A percentile compares a stretch with the other conserved stretches of the same genome.
Conservation (phyloP, 2,113 vertebrate genomes). For the Tragelaphus scriptus region DNA sequence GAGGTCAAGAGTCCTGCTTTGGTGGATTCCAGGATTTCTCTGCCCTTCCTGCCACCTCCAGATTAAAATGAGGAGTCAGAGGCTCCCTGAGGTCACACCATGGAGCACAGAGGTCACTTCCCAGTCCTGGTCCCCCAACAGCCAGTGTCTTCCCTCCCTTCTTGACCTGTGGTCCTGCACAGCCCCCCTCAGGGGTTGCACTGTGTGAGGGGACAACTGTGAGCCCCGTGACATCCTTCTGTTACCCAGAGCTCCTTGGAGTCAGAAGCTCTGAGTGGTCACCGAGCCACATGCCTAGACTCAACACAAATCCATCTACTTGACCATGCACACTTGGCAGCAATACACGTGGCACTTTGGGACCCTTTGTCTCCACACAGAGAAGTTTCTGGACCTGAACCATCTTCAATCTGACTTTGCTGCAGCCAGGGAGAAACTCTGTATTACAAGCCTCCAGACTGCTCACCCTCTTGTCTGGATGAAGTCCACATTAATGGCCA, state of each 20-base stretch:
- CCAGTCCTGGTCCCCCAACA: neutral
- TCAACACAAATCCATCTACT: neutral
- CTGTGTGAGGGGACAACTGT: neutral
- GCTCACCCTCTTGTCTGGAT: neutral
- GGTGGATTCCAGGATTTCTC: neutral
- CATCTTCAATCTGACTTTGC: constrained; percentile 4
- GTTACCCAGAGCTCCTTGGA: neutral
- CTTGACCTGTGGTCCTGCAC: neutral
- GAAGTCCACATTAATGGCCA: neutral
- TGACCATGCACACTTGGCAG: neutral
- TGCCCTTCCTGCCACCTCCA: neutral
- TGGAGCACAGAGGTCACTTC: neutral
- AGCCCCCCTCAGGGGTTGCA: neutral
- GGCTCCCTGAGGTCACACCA: neutral
- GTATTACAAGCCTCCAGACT: neutral
- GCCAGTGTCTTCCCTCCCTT: neutral
- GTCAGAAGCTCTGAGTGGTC: neutral
- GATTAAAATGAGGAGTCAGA: neutral
- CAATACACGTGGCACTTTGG: neutral
- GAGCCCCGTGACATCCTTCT: neutral
- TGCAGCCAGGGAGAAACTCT: neutral
- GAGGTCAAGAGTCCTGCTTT: neutral
- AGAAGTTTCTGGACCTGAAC: constrained; percentile 7
- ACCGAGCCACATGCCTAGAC: neutral
- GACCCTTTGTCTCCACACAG: neutral